Conservation (phyloP, 2,888 invertebrate genomes). For the Sarcophaga rosellei region DNA sequence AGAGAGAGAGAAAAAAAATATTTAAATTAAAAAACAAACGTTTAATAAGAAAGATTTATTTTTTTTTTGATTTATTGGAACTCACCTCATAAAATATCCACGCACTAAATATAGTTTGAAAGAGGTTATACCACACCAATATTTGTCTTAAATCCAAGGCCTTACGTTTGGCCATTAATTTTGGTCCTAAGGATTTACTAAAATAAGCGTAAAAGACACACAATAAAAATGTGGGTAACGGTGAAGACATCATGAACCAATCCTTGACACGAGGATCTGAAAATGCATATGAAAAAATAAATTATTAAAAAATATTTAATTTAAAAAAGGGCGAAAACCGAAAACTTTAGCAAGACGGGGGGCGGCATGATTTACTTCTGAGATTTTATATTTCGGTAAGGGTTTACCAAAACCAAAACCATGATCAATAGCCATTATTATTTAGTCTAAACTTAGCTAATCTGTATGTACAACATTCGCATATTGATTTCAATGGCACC, state of each 20-base stretch:
- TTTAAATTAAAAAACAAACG: not conserved
- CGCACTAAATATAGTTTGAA: constrained; percentile 93
- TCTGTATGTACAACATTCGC: too few relatives aligned
- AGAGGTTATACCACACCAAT: constrained; percentile 92
- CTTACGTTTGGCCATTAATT: constrained; percentile 94
- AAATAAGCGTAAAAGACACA: constrained; percentile 93
- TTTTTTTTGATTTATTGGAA: constrained; percentile 55
- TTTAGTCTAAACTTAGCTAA: too few relatives aligned
- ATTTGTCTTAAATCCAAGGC: constrained; percentile 90
- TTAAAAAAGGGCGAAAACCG: too few relatives aligned
- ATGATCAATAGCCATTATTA: too few relatives aligned
- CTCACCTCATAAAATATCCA: constrained; percentile 96
- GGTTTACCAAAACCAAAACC: too few relatives aligned
- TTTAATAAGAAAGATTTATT: not conserved
- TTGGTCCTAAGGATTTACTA: constrained; percentile 91
- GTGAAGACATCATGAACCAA: constrained; percentile 95
- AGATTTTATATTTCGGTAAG: too few relatives aligned
- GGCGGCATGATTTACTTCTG: too few relatives aligned
- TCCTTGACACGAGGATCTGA: constrained; percentile 94
- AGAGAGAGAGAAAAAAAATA: constrained; percentile 6
- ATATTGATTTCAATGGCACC: too few relatives aligned
- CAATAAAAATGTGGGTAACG: constrained; percentile 91
- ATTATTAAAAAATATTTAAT: too few relatives aligned
- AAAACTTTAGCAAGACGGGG: too few relatives aligned
- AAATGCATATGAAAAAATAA: too few relatives aligned